A percentile compares a stretch with the other conserved stretches of the same genome.
Conservation (phyloP, 2,888 invertebrate species). For the Leucoptera coffeella region DNA sequence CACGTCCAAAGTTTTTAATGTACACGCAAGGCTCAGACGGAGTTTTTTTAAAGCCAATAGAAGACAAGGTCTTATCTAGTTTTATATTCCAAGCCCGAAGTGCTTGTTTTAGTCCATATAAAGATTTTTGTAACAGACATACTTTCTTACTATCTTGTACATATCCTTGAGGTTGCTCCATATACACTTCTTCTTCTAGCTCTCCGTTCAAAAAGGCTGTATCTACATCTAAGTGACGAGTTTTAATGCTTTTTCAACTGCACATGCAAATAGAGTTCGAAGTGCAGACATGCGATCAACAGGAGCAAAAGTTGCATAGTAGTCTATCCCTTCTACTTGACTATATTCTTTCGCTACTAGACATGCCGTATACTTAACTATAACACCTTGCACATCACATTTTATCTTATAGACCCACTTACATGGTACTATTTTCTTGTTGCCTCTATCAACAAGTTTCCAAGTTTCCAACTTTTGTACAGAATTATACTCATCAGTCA, state of each 20-base stretch:
- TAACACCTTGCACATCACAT: constrained; percentile 7
- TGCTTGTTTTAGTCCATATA: constrained; percentile 1
- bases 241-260: constrained; percentile 4
- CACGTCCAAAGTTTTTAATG: too few relatives aligned
- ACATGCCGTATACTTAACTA: constrained; percentile 5
- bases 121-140: neutral
- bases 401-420: constrained; percentile 11
- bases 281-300: constrained; percentile 3
- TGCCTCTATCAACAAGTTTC: constrained; percentile 6
- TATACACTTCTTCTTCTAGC: neutral
- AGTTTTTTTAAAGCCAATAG: too few relatives aligned
- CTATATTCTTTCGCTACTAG: constrained; percentile 4
- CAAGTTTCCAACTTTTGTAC: constrained; percentile 9
- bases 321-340: constrained; percentile 2
- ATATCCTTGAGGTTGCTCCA: neutral
- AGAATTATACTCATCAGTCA: constrained; percentile 9
- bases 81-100: neutral
- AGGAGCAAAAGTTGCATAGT: constrained; percentile 4
- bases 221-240: constrained; percentile 1
- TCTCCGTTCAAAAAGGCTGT: neutral
- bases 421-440: constrained; percentile 8
- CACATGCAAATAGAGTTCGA: constrained; percentile 1
- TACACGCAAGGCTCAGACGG: too few relatives aligned
- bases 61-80: neutral
- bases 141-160: neutral